Conservation (phyloP, 2,888 invertebrate genomes). For the Dryadula phaetusa region DNA sequence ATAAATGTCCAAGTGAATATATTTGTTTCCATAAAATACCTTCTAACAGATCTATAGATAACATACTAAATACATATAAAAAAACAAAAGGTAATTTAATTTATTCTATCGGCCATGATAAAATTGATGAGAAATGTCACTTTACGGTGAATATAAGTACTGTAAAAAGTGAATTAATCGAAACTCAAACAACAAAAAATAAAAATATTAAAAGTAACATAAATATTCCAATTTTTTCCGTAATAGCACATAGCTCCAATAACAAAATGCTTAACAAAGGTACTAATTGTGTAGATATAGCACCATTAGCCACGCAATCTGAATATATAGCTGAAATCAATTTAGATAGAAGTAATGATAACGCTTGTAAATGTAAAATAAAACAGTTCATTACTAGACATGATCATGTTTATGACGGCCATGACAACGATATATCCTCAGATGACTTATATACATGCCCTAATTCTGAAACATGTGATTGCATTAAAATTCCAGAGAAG, state of each 20-base stretch:
- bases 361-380: conserved; percentile 53
- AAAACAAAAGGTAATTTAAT: conserved; percentile 44
- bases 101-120: neutral
- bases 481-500: conserved; percentile 46
- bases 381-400: conserved; percentile 31
- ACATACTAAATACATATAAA: conserved; percentile 61
- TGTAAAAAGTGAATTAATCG: conserved; percentile 4
- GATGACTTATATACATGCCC: conserved; percentile 50
- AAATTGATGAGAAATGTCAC: neutral
- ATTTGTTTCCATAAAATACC: conserved; percentile 70
- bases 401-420: conserved; percentile 31
- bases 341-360: conserved; percentile 67
- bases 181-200: neutral
- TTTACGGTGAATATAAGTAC: conserved; percentile 9
- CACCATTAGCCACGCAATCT: conserved; percentile 56
- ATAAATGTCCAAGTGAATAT: conserved; percentile 56
- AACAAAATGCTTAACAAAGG: conserved; percentile 29
- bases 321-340: conserved; percentile 68
- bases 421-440: conserved; percentile 24
- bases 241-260: conserved; percentile 11
- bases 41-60: conserved; percentile 70
- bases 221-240: conserved; percentile 6
- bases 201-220: neutral
- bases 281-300: conserved; percentile 32
- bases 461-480: conserved; percentile 51